A percentile compares a stretch with the other conserved stretches of the same genome.
phyloP scores from a whole-genome alignment of 2,888 invertebrate species.

The Alitta virens region DNA sequence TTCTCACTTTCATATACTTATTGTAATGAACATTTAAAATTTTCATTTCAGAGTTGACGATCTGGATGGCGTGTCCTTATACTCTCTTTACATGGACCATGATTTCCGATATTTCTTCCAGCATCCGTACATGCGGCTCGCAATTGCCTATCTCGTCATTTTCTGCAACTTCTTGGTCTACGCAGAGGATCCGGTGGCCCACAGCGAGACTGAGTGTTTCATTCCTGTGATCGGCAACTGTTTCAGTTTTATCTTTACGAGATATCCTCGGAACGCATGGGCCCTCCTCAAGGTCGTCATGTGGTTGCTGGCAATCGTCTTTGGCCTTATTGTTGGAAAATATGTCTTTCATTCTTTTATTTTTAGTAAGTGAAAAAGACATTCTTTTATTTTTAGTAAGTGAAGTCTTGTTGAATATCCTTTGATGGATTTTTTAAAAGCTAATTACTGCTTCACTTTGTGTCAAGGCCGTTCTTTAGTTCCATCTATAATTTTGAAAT shows the following conservation, averaged over 20 bases:
- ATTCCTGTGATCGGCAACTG: conserved; percentile 61
- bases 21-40: too few relatives aligned
- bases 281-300: conserved; percentile 54
- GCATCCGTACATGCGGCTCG: conserved; percentile 60
- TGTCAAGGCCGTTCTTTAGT: too few relatives aligned
- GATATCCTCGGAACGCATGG: conserved; percentile 58
- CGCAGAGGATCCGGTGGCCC: conserved; percentile 61
- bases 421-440: background rate
- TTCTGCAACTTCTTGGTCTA: conserved; percentile 62
- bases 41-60: conserved; percentile 35
- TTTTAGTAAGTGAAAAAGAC: conserved; percentile 56
- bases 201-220: conserved; percentile 59
- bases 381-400: background rate
- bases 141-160: conserved; percentile 59
- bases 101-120: conserved; percentile 61
- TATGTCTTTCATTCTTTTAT: conserved; percentile 58
- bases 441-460: too few relatives aligned
- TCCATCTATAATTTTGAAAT: too few relatives aligned
- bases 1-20: too few relatives aligned
- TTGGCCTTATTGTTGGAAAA: conserved; percentile 59
- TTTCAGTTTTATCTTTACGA: conserved; percentile 60
- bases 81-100: conserved; percentile 56
- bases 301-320: conserved; percentile 58
- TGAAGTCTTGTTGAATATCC: background rate
- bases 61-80: conserved; percentile 50